Percentiles rank a stretch among this genome's conserved stretches.
Evolutionary conservation across 1,140 invertebrate species (phyloP).

Genomic region (Galendromus occidentalis): DNA sequence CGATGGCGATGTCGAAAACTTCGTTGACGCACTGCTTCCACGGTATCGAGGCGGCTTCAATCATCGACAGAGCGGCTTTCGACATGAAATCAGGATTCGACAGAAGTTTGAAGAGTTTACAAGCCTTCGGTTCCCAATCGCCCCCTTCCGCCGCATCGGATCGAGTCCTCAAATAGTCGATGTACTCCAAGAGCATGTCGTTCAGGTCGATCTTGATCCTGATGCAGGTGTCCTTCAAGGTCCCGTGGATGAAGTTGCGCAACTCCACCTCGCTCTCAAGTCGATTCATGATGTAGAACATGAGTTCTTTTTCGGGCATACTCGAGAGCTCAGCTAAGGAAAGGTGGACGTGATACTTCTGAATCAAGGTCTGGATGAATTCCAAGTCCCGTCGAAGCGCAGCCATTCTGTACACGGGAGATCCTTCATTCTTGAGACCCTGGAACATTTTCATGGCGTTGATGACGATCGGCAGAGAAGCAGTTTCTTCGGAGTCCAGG

Average conservation of each 20-base stretch:
- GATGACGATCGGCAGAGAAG: not conserved
- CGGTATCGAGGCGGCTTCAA: not conserved
- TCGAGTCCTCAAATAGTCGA: not conserved
- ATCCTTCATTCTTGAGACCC: not conserved
- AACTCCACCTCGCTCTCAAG: not conserved
- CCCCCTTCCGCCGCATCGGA: not conserved
- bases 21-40: not conserved
- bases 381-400: not conserved
- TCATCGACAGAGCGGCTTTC: not conserved
- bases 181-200: slow-evolving; percentile 7
- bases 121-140: slow-evolving; percentile 2
- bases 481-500: not conserved
- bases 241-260: not conserved
- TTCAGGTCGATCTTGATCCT: not conserved
- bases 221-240: not conserved
- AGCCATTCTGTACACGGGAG: not conserved
- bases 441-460: slow-evolving; percentile 9
- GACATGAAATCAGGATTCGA: not conserved
- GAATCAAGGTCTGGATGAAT: not conserved
- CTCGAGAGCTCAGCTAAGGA: not conserved
- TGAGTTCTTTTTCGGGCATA: not conserved
- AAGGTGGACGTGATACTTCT: slow-evolving; percentile 3
- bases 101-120: not conserved
- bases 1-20: slow-evolving; percentile 4
- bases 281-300: slow-evolving; percentile 9